Conservation (phyloP, 2,113 vertebrate genomes). For the Chloropsis cyanopogon region DNA sequence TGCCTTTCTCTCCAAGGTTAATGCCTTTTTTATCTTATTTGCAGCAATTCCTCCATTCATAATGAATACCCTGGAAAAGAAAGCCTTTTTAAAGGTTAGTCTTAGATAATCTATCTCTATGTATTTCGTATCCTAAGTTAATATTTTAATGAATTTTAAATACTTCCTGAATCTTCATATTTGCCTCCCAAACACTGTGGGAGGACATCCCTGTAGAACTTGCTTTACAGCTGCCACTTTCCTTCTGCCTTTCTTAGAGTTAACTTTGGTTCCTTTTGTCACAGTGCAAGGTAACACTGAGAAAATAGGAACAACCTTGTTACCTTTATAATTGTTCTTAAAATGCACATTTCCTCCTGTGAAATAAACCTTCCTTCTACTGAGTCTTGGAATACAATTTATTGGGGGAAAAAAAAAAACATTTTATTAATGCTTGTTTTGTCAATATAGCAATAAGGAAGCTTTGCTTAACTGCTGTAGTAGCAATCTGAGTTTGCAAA, state of each 20-base stretch:
- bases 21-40: neutral
- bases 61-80: constrained; percentile 97
- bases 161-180: neutral
- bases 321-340: neutral
- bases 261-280: neutral
- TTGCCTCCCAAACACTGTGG: neutral
- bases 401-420: neutral
- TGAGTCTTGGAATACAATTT: neutral
- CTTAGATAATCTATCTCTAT: neutral
- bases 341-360: neutral
- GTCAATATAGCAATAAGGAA: neutral
- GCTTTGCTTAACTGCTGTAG: neutral
- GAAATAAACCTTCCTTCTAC: neutral
- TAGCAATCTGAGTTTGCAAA: neutral
- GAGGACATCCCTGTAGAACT: neutral
- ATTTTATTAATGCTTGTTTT: neutral
- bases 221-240: neutral
- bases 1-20: neutral
- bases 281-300: neutral
- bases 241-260: neutral
- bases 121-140: neutral
- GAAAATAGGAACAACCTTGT: neutral
- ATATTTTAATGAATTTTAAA: neutral
- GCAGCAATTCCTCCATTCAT: constrained; percentile 94
- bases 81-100: constrained; percentile 92